Evolutionary conservation across 2,797 vertebrate genomes (phyloP), one percentile per base, ranked within the genome.

Genomic region (Rhinatrema bivittatum): DNA sequence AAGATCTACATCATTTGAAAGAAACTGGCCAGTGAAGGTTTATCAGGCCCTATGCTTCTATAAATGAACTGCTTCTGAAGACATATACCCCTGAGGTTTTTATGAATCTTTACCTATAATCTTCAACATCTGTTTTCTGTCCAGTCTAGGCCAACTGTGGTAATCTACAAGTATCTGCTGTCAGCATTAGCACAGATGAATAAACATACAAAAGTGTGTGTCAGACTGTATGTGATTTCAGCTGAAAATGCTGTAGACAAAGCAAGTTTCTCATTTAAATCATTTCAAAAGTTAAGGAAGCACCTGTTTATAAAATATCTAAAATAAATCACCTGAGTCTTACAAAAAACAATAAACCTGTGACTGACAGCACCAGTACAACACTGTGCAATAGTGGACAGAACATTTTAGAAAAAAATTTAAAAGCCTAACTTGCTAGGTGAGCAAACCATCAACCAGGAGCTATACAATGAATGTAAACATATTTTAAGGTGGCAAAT

Each of bases 221-320:
- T 48, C 49, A 24, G 46, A 46, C 35, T 2, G 28, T 21, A 1
- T 53, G 60, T 48, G 63, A 65, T 62, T 72, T 39, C 65, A 76
- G 77, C 66, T 63, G 68, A 76, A 57, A 46, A n/a, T 9, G 40
- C 62, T 3, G 37, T 57, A 68, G 32, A 1, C 1, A 29, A 51
- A 56, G 46, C 18, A 4, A 6, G 5, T 50, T 29, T 65, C 66
- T 42, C 30, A 37, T 40, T 56, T 41, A 60, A 65, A 56, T 46
- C 36, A 10, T 53, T 65, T 2, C 15, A 7, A 26, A 56, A 2
- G 1, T 2, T 20, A 32, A 71, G 74, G 68, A 77, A 82, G 63
- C 74, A 85, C 76, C 78, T 84, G 76, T 57, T 78, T 38, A 61
- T 53, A 59, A 54, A 32, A 40, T 32, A 44, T 60, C 58, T 59